Percentiles rank a stretch among this genome's conserved stretches.
These are phyloP conservation scores for Mormyrus iriodes DNA, from an alignment of 2,113 vertebrate species.

Conservation along the genomic window DNA sequence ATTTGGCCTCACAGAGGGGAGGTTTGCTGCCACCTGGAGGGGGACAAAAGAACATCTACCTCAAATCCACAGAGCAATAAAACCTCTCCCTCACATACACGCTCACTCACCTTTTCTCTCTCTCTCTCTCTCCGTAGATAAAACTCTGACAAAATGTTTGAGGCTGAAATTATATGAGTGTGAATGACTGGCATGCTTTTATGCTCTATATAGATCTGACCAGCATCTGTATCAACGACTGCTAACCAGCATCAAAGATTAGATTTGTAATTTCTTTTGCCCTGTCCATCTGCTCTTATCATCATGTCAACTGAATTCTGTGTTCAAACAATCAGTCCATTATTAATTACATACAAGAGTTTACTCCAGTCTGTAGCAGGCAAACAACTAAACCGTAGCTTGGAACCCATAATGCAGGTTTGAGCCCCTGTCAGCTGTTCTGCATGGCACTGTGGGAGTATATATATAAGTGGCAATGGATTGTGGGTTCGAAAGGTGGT, in stretches of 20 bases:
- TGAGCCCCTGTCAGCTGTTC: neutral
- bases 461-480: neutral
- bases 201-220: neutral
- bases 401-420: neutral
- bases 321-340: neutral
- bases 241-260: neutral
- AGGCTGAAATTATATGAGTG: neutral
- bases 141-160: neutral
- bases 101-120: neutral
- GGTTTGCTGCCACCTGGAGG: constrained; percentile 22
- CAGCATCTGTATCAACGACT: neutral
- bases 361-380: neutral
- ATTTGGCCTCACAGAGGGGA: neutral
- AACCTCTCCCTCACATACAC: neutral
- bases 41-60: neutral
- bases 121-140: neutral
- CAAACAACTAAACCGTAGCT: neutral
- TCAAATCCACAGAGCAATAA: neutral
- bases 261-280: neutral
- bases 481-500: neutral
- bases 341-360: neutral
- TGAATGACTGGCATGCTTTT: neutral
- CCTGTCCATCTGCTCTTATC: neutral
- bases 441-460: neutral
- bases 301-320: neutral